phyloP scores from a whole-genome alignment of 2,797 vertebrate genomes.

The Tachyglossus aculeatus region DNA sequence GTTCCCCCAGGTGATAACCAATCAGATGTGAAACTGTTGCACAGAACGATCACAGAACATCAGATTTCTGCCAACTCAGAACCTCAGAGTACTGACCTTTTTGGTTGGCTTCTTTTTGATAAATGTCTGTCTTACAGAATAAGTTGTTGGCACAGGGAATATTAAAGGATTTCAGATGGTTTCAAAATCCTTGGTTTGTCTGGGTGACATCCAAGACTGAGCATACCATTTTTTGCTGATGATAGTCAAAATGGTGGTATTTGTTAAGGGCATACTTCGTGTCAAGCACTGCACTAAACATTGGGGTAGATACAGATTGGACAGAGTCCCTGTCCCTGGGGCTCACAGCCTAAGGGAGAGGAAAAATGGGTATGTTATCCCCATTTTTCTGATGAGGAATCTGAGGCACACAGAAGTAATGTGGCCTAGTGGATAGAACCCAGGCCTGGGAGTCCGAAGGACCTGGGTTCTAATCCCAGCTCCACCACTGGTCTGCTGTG shows the following conservation, averaged over 20 bases:
- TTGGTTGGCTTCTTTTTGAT: constrained; percentile 1
- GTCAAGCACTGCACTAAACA: not conserved
- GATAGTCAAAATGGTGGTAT: no score
- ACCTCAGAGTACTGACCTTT: not conserved
- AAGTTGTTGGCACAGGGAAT: constrained; percentile 4
- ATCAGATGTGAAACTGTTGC: constrained; percentile 43
- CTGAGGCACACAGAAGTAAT: no score
- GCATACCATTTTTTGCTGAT: not conserved
- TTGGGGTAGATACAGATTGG: no score
- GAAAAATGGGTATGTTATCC: not conserved
- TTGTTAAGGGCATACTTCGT: no score
- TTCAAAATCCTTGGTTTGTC: constrained; percentile 43
- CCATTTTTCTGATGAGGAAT: not conserved
- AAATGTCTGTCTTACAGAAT: constrained; percentile 3
- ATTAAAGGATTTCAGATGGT: constrained; percentile 36
- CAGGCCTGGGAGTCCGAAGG: no score
- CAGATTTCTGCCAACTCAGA: not conserved
- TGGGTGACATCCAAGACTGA: not conserved
- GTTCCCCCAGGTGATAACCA: constrained; percentile 19
- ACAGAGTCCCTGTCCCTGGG: not conserved
- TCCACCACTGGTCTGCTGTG: no score
- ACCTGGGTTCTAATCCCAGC: no score
- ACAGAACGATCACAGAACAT: not conserved
- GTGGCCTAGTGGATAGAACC: no score
- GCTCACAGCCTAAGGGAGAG: not conserved